A percentile compares a stretch with the other conserved stretches of the same genome.
Evolutionary conservation across 2,113 vertebrate species (phyloP).

Genomic region (Hassar affinis): DNA sequence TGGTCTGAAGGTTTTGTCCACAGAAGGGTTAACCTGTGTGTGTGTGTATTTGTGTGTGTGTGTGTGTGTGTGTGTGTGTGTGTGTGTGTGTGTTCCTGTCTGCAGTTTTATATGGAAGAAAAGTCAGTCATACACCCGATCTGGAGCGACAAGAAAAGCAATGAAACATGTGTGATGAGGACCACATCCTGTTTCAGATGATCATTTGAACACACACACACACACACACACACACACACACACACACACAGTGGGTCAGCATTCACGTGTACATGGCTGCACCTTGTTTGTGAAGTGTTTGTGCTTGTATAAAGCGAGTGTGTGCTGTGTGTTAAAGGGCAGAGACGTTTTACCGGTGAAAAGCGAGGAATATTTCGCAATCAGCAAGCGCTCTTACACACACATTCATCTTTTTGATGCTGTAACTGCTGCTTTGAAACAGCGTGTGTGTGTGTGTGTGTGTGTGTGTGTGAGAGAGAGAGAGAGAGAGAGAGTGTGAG

Average conservation of each 20-base stretch:
- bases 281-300: constrained; percentile 3
- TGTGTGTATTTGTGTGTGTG: no score
- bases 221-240: neutral
- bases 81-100: neutral
- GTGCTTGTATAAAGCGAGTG: neutral
- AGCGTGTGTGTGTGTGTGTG: neutral
- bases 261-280: neutral
- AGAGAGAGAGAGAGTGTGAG: neutral
- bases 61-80: neutral
- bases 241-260: constrained; percentile 14
- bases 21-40: neutral
- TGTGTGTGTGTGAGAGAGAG: neutral
- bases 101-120: neutral
- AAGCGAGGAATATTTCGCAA: constrained; percentile 33
- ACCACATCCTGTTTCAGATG: constrained; percentile 73
- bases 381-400: neutral
- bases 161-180: constrained; percentile 56
- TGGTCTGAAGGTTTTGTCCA: neutral
- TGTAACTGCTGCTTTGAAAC: constrained; percentile 8
- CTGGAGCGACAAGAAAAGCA: constrained; percentile 35
- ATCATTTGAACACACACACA: constrained; percentile 22
- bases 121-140: neutral
- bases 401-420: constrained; percentile 25
- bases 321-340: neutral
- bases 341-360: constrained; percentile 7